phyloP scores from a whole-genome alignment of 2,113 vertebrate species.

The Phalacrocorax aristotelis region DNA sequence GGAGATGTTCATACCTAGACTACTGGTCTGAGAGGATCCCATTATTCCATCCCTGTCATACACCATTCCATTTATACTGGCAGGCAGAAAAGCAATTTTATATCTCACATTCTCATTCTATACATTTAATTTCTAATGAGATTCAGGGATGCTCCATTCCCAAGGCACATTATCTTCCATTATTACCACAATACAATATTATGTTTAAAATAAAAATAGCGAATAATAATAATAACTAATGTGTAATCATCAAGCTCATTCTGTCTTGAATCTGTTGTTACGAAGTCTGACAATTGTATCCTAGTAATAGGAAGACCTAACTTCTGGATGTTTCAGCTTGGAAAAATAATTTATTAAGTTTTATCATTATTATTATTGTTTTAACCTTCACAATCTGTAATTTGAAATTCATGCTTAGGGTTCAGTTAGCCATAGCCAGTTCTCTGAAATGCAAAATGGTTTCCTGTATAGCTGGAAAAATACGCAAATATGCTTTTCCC shows the following conservation, averaged over 20 bases:
- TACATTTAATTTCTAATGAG: constrained; percentile 59
- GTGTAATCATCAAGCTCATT: constrained; percentile 5
- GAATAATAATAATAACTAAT: constrained; percentile 36
- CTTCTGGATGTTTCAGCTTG: neutral
- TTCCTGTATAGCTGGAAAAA: neutral
- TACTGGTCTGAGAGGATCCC: neutral
- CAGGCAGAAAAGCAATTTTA: constrained; percentile 50
- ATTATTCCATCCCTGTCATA: constrained; percentile 36
- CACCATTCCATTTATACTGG: constrained; percentile 4
- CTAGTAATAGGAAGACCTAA: neutral
- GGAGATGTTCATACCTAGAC: neutral
- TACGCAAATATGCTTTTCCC: neutral
- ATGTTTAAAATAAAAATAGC: constrained; percentile 37
- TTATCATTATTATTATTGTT: neutral
- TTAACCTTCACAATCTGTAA: neutral
- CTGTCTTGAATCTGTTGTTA: constrained; percentile 11
- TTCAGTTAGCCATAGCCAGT: neutral
- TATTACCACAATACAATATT: constrained; percentile 11
- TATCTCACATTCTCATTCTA: neutral
- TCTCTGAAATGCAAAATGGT: neutral
- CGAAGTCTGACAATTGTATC: neutral
- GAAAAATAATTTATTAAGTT: neutral
- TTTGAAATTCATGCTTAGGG: neutral
- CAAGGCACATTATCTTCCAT: constrained; percentile 30
- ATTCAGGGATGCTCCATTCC: constrained; percentile 24